Conservation (phyloP, 2,888 invertebrate species). For the Zaprionus obscuricornis region DNA sequence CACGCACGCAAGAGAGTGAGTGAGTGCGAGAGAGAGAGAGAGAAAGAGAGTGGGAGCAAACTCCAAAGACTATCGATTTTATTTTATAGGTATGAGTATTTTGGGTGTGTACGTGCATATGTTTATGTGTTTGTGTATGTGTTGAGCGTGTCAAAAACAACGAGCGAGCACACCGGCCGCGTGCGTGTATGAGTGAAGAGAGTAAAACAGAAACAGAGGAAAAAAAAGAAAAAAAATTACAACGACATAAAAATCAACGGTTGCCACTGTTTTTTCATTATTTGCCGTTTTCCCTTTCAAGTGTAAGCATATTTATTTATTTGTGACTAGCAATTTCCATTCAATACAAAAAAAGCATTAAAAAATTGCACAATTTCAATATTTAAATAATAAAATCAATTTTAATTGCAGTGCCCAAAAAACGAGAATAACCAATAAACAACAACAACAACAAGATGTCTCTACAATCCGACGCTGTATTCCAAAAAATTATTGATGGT, state of each 20-base stretch:
- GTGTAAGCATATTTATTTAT: constrained; percentile 54
- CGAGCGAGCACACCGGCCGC: constrained; percentile 21
- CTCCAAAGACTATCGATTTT: constrained; percentile 50
- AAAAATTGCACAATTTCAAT: too few relatives aligned
- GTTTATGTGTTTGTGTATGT: constrained; percentile 2
- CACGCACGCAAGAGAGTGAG: too few relatives aligned
- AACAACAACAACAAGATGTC: constrained; percentile 69
- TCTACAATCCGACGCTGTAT: constrained; percentile 91
- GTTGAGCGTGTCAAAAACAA: constrained; percentile 13
- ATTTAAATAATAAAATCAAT: too few relatives aligned
- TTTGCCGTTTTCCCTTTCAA: constrained; percentile 60
- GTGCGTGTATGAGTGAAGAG: constrained; percentile 5
- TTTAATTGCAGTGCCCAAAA: constrained; percentile 22
- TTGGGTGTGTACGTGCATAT: constrained; percentile 9
- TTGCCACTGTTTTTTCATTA: constrained; percentile 55
- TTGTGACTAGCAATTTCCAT: too few relatives aligned
- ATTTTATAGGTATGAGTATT: constrained; percentile 8
- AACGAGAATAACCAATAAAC: not conserved
- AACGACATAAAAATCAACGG: constrained; percentile 62
- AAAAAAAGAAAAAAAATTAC: constrained; percentile 16
- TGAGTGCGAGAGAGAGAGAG: too few relatives aligned
- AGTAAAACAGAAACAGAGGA: constrained; percentile 19
- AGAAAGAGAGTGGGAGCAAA: constrained; percentile 48
- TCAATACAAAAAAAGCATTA: too few relatives aligned
- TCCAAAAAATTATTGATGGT: constrained; percentile 89